Base-by-base conservation (phyloP, 1,140 invertebrate species). In the Orussus abietinus region DNA sequence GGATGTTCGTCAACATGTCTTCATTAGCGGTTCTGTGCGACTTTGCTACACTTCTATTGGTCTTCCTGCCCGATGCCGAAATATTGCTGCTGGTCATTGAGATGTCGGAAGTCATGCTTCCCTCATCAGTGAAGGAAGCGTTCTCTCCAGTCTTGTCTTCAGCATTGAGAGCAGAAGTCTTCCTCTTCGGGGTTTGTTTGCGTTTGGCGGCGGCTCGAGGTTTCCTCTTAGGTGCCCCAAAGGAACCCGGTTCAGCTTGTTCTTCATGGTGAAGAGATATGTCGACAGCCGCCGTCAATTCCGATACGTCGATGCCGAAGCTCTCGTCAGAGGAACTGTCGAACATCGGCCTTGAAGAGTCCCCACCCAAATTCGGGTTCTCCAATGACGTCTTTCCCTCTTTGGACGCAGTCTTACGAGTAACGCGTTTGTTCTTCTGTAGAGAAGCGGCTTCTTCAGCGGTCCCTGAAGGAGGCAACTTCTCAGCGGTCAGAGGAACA, bases 271-370 rank as follows among this genome's bases (percentile, higher is more conserved):
- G 62, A 15, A 64, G 42, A 6, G 66, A 65, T n/a, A 61, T 66
- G 14, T 71, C 69, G 0, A 64, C 61, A 9, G 57, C 50, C 0
- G 56, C 54, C 1, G 57, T 54, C 18, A 62, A 34, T 11, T 61
- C 61, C 3, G 61, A 59, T 1, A 59, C 51, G 37, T 72, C 67
- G 13, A 66, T 56, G 0, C 52, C 58, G 7, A 69, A 66, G 42
- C 64, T 70, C 15, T 71, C 69, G 18, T 73, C 67, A 0, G 70
- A 74, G 0, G 67, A 72, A 21, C 57, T 64, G 14, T 72, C 66
- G 10, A 66, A 67, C 36, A 62, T 58, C 46, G 3, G 42, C 49
- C 33, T 22, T 47, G 18, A 1, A 20, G n/a, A 5, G 37, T 43
- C 17, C 21, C 7, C 15, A 1, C 4, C 12, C 10, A n/a, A n/a